Base-by-base conservation (phyloP, 2,113 vertebrate genomes). In the Verasper variegatus region DNA sequence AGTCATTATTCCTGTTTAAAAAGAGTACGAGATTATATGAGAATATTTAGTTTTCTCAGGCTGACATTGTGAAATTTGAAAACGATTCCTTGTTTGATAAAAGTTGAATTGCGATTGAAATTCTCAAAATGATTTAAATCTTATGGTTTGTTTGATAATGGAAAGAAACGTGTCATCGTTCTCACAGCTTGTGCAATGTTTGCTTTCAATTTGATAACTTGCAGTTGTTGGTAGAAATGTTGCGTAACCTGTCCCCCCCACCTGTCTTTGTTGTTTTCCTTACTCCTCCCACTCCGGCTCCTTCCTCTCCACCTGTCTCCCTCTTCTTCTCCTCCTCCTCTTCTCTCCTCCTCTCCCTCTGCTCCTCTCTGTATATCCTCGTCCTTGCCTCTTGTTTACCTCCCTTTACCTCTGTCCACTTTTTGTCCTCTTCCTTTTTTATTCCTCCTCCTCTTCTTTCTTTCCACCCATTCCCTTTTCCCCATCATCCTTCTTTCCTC, bases 201-300 rank as follows among this genome's bases (percentile, higher is more conserved):
- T 74, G 55, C 3, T 4, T 77, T 26, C 70, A 31, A 68, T 57
- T 65, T 87, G 61, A 71, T 62, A 40, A 62, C 68, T 68, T 75
- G 62, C 57, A 56, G 62, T 68, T 85, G 58, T 81, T 24, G 56
- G 69, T 88, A 80, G 80, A 92, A 91, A 89, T 85, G 86, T 92
- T 90, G 85, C 81, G 85, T 93, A 92, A 93, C 89, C 89, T 93
- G 92, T 92, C 91, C 91, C 92, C 88, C 91, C 83, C 90, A 92
- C 89, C 89, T 89, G 76, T 88, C 80, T 90, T 86, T 91, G 76
- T 92, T 87, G 85, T 91, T 84, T 88, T 90, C 88, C 87, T 92
- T 72, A 80, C 82, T 88, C 86, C 85, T 88, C 84, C 88, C 80
- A 63, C 76, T 79, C 74, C 72, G 64, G 58, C 79, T 78, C 31